Evolutionary conservation across 2,113 vertebrate genomes (phyloP).

Genomic region (Phylloscopus trochiloides): DNA sequence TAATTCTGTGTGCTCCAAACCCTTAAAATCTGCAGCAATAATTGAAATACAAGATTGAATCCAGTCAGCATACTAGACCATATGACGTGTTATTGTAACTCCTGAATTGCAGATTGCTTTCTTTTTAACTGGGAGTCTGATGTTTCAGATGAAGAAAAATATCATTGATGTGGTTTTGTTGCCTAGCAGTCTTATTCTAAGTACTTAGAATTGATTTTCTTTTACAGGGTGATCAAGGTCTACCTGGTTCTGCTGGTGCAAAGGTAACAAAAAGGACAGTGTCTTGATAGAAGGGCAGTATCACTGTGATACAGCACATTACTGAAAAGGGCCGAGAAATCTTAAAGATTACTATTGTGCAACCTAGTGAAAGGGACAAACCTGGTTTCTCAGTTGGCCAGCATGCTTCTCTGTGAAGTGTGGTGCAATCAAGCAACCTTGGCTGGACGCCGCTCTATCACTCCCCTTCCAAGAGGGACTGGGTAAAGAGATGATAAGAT

Average conservation of each 20-base stretch:
- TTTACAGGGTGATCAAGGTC: slow-evolving; percentile 85
- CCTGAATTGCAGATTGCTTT: background rate
- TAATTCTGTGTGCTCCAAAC: background rate
- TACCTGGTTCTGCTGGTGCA: slow-evolving; percentile 76
- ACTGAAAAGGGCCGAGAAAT: background rate
- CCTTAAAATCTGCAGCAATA: background rate
- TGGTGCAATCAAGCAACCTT: background rate
- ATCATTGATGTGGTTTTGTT: background rate
- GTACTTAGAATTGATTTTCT: background rate
- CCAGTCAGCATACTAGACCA: background rate
- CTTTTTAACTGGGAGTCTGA: background rate
- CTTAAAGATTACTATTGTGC: background rate
- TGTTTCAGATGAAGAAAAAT: background rate
- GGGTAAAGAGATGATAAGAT: background rate
- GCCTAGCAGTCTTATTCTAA: background rate
- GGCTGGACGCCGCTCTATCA: fast-evolving
- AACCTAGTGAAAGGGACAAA: background rate
- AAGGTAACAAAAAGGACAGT: slow-evolving; percentile 75
- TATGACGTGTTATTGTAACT: background rate
- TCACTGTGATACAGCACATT: background rate
- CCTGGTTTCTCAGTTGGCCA: background rate
- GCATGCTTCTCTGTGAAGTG: background rate
- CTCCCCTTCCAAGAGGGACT: fast-evolving
- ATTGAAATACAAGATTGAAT: background rate
- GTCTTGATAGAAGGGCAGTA: background rate